Conservation (phyloP, 1,140 invertebrate species). For the Zeugodacus cucurbitae region DNA sequence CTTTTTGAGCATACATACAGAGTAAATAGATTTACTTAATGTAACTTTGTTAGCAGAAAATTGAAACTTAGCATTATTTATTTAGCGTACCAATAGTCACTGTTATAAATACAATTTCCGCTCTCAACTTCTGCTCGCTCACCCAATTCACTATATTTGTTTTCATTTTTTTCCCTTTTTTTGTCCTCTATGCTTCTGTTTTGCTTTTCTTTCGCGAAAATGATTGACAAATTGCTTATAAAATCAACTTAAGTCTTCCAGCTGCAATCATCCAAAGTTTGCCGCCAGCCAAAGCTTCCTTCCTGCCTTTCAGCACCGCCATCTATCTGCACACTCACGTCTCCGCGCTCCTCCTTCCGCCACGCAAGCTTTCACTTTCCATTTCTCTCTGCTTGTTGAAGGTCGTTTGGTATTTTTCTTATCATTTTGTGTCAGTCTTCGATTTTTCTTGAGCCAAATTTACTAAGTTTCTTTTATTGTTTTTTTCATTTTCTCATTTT, state of each 20-base stretch:
- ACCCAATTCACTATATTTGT: not conserved
- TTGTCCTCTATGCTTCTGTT: not conserved
- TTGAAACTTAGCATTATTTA: not conserved
- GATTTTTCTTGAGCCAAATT: not conserved
- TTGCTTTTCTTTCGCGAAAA: not conserved
- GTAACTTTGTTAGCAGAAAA: not conserved
- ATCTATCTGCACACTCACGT: not conserved
- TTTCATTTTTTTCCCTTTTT: not conserved
- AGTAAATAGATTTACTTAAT: not conserved
- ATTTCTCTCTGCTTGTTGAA: not conserved
- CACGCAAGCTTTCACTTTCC: not conserved
- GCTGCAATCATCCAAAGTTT: not conserved
- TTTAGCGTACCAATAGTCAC: not conserved
- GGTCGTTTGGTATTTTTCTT: not conserved
- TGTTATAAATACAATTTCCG: not conserved
- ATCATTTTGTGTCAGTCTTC: not conserved
- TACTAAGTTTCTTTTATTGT: not conserved
- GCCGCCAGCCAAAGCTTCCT: not conserved
- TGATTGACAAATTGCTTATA: slow-evolving; percentile 24
- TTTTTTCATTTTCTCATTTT: not conserved
- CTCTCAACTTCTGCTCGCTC: not conserved
- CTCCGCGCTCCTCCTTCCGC: no score
- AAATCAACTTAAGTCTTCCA: slow-evolving; percentile 10
- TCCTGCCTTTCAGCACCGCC: not conserved
- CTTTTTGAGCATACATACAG: not conserved